Conservation (phyloP, 2,113 vertebrate species). For the Tichodroma muraria region DNA sequence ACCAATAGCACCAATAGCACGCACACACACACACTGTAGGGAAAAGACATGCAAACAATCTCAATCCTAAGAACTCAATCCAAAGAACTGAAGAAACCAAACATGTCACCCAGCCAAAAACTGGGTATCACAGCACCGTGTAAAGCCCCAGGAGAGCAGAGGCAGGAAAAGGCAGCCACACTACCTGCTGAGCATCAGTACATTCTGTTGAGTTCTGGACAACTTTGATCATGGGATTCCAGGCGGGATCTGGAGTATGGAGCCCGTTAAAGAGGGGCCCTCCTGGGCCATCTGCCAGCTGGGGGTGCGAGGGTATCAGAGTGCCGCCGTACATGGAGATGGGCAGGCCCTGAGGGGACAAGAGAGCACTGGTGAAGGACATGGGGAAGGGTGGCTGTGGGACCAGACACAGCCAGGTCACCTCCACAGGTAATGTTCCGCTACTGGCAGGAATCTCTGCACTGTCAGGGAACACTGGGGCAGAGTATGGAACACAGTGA, state of each 20-base stretch:
- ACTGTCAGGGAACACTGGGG: not conserved
- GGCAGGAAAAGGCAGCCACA: not conserved
- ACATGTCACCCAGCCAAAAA: not conserved
- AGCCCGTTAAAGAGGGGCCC: slow-evolving; percentile 95
- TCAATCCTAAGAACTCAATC: not conserved
- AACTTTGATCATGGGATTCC: slow-evolving; percentile 98
- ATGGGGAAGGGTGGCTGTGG: not conserved
- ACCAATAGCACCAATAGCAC: not conserved
- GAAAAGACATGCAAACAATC: not conserved
- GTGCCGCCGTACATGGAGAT: slow-evolving; percentile 97
- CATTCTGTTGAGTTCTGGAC: slow-evolving; percentile 94
- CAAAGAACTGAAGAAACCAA: not conserved
- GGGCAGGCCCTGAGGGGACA: slow-evolving; percentile 81
- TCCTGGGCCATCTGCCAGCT: slow-evolving; percentile 89
- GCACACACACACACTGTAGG: not conserved
- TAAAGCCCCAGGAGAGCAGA: not conserved
- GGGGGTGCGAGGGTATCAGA: slow-evolving; percentile 91
- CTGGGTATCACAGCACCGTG: not conserved
- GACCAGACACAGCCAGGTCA: not conserved
- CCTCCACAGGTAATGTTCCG: rapidly evolving
- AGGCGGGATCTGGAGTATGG: slow-evolving; percentile 92
- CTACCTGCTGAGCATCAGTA: slow-evolving; percentile 94
- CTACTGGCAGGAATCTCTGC: not conserved
- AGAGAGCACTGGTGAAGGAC: not conserved
- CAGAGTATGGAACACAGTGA: not conserved